Conservation (phyloP, 2,113 vertebrate species). For the Probosciger aterrimus region DNA sequence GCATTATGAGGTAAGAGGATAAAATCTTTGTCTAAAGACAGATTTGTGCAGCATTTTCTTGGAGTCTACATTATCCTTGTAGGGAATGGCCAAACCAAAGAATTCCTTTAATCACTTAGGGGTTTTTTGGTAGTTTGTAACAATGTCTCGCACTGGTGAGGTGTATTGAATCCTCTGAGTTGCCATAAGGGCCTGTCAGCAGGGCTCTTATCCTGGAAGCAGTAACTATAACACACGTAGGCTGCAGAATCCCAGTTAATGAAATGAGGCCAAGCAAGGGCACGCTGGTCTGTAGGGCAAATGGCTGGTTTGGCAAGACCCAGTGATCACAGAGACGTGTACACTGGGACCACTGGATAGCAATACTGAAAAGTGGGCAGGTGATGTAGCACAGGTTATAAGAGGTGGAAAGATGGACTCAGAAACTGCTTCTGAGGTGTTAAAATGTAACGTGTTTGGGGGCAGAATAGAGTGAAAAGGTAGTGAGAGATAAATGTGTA, state of each 20-base stretch:
- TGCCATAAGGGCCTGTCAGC: background rate
- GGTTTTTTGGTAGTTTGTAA: background rate
- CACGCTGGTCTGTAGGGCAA: background rate
- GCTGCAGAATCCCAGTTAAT: background rate
- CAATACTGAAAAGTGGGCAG: background rate
- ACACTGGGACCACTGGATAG: background rate
- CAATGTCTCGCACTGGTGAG: background rate
- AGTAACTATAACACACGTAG: background rate
- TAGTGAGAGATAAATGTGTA: background rate
- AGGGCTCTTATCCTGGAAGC: background rate
- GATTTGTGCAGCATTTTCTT: background rate
- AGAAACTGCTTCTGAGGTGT: background rate
- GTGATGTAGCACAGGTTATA: fast-evolving
- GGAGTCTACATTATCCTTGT: background rate
- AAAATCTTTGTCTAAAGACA: background rate
- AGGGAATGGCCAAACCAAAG: background rate
- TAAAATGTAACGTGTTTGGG: background rate
- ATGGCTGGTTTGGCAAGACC: background rate
- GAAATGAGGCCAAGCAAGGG: constrained; percentile 14
- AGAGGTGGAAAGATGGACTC: background rate
- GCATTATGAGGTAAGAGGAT: background rate
- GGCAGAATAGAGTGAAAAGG: background rate
- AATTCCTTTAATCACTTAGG: background rate
- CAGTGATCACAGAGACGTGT: fast-evolving
- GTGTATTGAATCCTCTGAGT: fast-evolving